Base-by-base conservation (phyloP, 2,113 vertebrate genomes). In the Thunnus maccoyii region DNA sequence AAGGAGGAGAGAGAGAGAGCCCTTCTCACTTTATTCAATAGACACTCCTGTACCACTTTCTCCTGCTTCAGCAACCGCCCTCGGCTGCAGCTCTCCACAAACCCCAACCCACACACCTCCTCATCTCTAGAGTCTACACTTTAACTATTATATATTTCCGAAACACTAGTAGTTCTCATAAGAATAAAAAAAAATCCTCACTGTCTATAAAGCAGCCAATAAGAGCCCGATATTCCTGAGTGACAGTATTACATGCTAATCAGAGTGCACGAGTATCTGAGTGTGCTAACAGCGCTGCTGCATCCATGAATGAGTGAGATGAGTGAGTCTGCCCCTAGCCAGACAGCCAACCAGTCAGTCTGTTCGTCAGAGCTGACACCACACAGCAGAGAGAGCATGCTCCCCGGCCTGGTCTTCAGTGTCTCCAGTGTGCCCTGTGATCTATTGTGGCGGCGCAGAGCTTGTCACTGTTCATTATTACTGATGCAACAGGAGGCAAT, bases 401-500 rank as follows among this genome's bases (percentile, higher is more conserved):
- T 89, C 77, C 89, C 80, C 25, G 73, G 78, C 80, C 78, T 44
- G 72, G 85, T 85, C 80, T 41, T 80, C 71, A 50, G 81, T 50
- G 85, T 85, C 88, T 82, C 70, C 76, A 82, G 76, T 68, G 82
- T 79, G 77, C 84, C 73, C 77, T 81, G 76, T 93, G 91, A 94
- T 94, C 93, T 93, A 93, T 90, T 82, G 84, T 89, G 85, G 79
- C 76, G 76, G 82, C 73, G 69, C 83, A 79, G 75, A 92, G 85
- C 90, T 89, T 94, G 94, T 94, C 94, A 91, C 80, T 92, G 89
- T 90, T 94, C 85, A 92, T 95, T 94, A 93, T 85, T 82, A 85
- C 90, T 89, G 90, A 93, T 85, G 90, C 86, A 93, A 93, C 91
- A 91, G 90, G 89, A 90, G 92, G 89, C 76, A 88, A 88, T 68